Evolutionary conservation across 2,888 invertebrate genomes (phyloP).

Genomic region (Spatulosminthurus flaviceps): DNA sequence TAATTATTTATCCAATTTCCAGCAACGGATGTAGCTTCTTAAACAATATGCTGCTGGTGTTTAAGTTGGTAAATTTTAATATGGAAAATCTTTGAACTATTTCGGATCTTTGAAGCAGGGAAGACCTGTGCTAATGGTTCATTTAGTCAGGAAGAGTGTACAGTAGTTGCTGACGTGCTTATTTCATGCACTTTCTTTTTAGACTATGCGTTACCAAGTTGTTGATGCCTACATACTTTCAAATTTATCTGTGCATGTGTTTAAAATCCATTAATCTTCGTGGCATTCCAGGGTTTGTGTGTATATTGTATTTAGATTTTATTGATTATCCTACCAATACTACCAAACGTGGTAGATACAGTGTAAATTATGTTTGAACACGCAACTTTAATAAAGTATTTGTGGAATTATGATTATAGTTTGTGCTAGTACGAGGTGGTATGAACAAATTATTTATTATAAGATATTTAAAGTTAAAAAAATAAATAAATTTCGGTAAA

Average conservation of each 20-base stretch:
- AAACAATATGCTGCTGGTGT: no score
- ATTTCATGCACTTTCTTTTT: background rate
- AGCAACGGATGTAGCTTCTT: no score
- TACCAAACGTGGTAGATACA: background rate
- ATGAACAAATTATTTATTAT: no score
- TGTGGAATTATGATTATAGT: background rate
- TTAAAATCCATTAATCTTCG: slow-evolving; percentile 29
- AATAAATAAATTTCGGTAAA: no score
- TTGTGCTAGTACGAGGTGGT: no score
- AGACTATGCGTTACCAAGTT: background rate
- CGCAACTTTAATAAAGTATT: slow-evolving; percentile 8
- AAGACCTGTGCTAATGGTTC: background rate
- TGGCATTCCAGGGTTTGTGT: slow-evolving; percentile 32
- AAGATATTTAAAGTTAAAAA: no score
- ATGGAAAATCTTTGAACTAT: background rate
- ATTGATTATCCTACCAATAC: background rate
- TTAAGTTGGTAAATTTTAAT: background rate
- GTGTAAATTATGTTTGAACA: background rate
- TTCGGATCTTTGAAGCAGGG: background rate
- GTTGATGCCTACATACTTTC: background rate
- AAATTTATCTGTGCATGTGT: background rate
- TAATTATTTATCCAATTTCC: no score
- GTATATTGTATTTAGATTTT: slow-evolving; percentile 2
- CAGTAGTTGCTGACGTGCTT: background rate
- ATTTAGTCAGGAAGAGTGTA: background rate